Evolutionary conservation across 2,113 vertebrate species (phyloP).

Genomic region (Hemichromis elongatus): DNA sequence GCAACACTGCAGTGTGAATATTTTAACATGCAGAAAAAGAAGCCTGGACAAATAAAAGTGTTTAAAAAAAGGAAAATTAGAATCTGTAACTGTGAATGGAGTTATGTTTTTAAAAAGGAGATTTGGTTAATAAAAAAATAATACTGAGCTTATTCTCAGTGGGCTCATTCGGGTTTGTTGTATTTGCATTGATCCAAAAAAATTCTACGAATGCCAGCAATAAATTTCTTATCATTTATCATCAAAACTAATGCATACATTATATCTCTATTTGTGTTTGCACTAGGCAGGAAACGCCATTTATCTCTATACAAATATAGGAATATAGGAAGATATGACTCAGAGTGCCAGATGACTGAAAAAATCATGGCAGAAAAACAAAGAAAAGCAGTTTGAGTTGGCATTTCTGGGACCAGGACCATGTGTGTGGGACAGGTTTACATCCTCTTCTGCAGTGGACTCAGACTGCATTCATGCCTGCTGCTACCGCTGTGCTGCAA

Average conservation of each 20-base stretch:
- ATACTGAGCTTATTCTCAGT: not conserved
- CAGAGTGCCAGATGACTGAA: slow-evolving; percentile 16
- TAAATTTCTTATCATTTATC: accelerated
- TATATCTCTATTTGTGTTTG: not conserved
- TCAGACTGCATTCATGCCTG: slow-evolving; percentile 22
- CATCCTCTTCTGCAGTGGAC: not conserved
- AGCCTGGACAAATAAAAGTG: not conserved
- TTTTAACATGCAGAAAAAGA: not conserved
- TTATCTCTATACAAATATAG: not conserved
- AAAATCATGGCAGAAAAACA: not conserved
- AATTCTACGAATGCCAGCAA: not conserved
- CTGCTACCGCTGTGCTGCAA: slow-evolving; percentile 30
- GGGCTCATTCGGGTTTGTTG: not conserved
- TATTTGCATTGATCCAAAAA: not conserved
- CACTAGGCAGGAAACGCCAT: slow-evolving; percentile 6
- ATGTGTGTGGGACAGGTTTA: not conserved
- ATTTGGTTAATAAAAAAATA: not conserved
- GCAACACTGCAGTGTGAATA: not conserved
- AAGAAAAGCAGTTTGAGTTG: slow-evolving; percentile 10
- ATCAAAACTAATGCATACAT: not conserved
- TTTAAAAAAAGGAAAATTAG: not conserved
- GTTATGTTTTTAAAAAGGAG: not conserved
- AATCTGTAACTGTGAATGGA: not conserved
- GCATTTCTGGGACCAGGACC: slow-evolving; percentile 1
- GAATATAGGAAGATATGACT: slow-evolving; percentile 19